A percentile compares a stretch with the other conserved stretches of the same genome.
Evolutionary conservation across 2,888 invertebrate species (phyloP).

Genomic region (Lordiphosa andalusiaca): DNA sequence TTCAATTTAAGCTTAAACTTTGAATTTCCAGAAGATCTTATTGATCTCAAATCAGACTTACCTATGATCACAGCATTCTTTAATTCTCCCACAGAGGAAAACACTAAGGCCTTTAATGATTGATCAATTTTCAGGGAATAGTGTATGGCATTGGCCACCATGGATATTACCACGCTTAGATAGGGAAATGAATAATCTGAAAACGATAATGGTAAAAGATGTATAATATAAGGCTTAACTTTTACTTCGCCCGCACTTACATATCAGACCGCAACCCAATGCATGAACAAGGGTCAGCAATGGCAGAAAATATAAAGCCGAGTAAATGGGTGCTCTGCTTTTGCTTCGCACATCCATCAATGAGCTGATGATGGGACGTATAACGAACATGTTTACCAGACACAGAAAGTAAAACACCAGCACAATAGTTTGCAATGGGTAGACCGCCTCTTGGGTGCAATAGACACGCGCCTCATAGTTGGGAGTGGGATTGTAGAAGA

Average conservation of each 20-base stretch:
- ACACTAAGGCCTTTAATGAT: constrained; percentile 87
- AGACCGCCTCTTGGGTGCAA: constrained; percentile 98
- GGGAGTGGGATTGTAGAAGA: constrained; percentile 95
- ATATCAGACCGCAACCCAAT: constrained; percentile 93
- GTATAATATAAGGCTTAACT: neutral
- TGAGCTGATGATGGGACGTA: constrained; percentile 88
- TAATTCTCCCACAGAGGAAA: constrained; percentile 87
- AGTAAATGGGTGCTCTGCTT: constrained; percentile 92
- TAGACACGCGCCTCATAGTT: constrained; percentile 93
- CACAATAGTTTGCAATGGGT: constrained; percentile 97
- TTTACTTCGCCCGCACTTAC: constrained; percentile 81
- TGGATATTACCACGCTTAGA: constrained; percentile 93
- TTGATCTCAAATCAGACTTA: constrained; percentile 35
- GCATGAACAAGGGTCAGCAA: constrained; percentile 92
- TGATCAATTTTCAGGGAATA: constrained; percentile 93
- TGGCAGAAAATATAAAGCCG: constrained; percentile 96
- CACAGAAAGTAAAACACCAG: constrained; percentile 93
- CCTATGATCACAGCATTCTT: constrained; percentile 89
- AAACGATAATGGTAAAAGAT: constrained; percentile 78
- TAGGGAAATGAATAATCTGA: constrained; percentile 96
- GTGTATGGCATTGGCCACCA: constrained; percentile 95
- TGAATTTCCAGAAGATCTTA: too few relatives aligned
- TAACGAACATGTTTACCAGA: constrained; percentile 87
- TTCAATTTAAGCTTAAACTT: too few relatives aligned
- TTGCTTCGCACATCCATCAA: constrained; percentile 86